Evolutionary conservation across 2,113 vertebrate species (phyloP).

Genomic region (Eubucco bourcierii): DNA sequence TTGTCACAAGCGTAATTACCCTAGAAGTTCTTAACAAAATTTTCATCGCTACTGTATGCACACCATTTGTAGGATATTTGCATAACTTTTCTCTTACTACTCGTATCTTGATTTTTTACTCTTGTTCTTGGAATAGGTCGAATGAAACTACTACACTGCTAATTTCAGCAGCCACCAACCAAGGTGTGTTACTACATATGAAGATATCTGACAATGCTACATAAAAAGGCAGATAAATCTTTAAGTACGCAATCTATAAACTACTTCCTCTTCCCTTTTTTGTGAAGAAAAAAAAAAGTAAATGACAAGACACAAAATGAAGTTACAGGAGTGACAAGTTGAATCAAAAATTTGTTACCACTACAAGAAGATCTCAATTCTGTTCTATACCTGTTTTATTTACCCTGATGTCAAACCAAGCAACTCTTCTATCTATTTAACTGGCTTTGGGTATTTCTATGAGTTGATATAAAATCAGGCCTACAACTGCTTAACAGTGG

Average conservation of each 20-base stretch:
- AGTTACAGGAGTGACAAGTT: neutral
- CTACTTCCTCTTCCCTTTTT: neutral
- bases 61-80: neutral
- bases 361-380: neutral
- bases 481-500: neutral
- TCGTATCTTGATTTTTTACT: neutral
- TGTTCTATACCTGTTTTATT: rapidly evolving
- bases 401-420: neutral
- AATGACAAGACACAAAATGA: neutral
- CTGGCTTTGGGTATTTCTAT: neutral
- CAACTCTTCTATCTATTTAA: neutral
- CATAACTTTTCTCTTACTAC: neutral
- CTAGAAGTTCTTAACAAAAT: neutral
- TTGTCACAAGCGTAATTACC: neutral
- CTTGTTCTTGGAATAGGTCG: neutral
- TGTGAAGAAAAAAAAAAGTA: neutral
- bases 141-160: neutral
- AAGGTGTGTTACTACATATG: neutral
- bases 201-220: neutral
- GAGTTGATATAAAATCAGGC: neutral
- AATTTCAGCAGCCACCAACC: neutral
- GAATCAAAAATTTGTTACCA: neutral
- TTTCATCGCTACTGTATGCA: neutral
- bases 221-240: neutral
- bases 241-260: neutral